phyloP scores from a whole-genome alignment of 2,113 vertebrate species.

The Elaphurus davidianus region DNA sequence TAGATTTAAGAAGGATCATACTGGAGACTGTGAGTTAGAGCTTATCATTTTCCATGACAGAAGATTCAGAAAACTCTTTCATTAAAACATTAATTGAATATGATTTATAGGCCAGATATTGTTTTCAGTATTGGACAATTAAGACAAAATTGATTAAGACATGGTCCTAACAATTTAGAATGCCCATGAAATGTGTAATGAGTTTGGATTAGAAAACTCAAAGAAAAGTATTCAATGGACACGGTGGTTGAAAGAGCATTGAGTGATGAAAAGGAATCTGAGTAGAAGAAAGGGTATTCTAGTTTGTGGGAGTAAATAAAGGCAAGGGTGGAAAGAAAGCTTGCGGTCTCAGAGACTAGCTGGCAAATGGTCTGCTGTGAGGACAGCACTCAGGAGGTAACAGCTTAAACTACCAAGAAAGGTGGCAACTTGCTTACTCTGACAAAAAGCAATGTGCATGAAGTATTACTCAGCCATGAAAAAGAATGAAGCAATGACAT shows the following conservation, averaged over 20 bases:
- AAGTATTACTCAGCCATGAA: fast-evolving
- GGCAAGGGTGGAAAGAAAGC: not conserved
- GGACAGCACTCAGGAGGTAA: not conserved
- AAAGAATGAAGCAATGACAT: not conserved
- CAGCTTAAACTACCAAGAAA: not conserved
- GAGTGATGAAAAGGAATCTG: not conserved
- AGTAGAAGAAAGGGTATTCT: not conserved
- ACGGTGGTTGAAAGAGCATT: not conserved
- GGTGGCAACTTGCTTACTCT: not conserved
- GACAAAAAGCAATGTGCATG: not conserved
- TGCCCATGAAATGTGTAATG: not conserved
- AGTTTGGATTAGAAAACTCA: not conserved
- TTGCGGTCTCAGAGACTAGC: not conserved
- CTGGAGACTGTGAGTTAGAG: not conserved
- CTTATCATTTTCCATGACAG: not conserved
- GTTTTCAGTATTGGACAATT: not conserved
- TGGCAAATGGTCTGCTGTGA: not conserved
- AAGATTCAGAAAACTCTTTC: not conserved
- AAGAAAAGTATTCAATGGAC: not conserved
- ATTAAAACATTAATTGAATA: not conserved
- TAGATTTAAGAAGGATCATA: not conserved
- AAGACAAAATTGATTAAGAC: not conserved
- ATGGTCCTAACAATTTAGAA: not conserved
- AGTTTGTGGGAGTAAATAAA: not conserved
- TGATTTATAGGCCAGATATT: not conserved